These are phyloP conservation scores for Ceratina calcarata DNA, from an alignment of 1,140 invertebrate genomes.

Conservation along the genomic window DNA sequence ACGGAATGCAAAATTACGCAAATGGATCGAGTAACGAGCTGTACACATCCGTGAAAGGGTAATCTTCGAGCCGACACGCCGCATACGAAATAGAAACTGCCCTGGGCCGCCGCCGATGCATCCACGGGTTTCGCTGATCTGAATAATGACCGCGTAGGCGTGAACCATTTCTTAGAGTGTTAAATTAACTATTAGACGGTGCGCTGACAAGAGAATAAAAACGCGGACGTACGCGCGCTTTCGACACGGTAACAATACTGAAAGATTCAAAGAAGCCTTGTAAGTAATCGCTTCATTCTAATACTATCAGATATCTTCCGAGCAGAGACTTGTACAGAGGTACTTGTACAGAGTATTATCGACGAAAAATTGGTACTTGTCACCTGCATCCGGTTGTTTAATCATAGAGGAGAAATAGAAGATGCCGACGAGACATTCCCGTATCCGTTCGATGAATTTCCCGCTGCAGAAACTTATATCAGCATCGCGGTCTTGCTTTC, in stretches of 20 bases:
- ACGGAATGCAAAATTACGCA: conserved; percentile 8
- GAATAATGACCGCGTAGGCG: not conserved
- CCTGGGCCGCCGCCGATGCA: not conserved
- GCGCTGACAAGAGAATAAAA: not conserved
- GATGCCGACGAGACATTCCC: not conserved
- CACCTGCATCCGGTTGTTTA: not conserved
- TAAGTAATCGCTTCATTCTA: no score
- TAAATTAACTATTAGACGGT: not conserved
- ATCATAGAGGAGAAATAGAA: conserved; percentile 15
- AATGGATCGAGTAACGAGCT: conserved; percentile 8
- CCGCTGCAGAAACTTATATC: conserved; percentile 9
- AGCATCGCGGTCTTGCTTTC: not conserved
- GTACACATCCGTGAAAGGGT: not conserved
- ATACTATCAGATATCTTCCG: no score
- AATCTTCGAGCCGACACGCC: not conserved
- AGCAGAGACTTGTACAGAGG: no score
- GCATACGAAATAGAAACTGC: not conserved
- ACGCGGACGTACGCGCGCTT: not conserved
- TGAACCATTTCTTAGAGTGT: not conserved
- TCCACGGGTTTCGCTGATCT: not conserved
- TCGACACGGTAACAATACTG: not conserved
- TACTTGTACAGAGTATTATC: not conserved
- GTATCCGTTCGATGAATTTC: conserved; percentile 4
- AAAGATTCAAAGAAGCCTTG: no score
- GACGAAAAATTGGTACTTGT: conserved; percentile 3